Base-by-base conservation (phyloP, 2,113 vertebrate genomes). In the Spilogale gracilis region DNA sequence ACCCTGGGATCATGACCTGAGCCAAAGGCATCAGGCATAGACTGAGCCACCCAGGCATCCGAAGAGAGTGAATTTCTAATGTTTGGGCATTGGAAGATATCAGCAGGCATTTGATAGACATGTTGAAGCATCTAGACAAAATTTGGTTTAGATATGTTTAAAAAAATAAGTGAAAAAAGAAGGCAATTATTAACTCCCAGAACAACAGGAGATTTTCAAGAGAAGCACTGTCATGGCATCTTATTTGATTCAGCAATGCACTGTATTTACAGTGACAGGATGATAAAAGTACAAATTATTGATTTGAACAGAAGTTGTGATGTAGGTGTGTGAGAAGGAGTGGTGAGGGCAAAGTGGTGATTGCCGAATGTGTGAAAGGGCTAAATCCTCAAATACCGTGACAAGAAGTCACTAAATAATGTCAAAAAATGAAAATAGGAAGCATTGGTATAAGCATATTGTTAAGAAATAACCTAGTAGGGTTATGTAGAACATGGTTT, bases 261-360 rank as follows among this genome's bases (percentile, higher is more conserved):
- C 23, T 83, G 16, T 94, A 61, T 92, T 96, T 85, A 61, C 63
- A 71, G 30, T 45, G 23, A 60, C 74, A 83, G 32, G 67, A 87
- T 96, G 81, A 94, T 30, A 60, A 48, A 96, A 95, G 69, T 16
- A 56, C 17, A 84, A 92, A 90, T 82, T 67, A 73, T 27, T 96
- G 93, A 93, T 61, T 79, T 65, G 65, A 79, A 76, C 32, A 9
- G 76, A 80, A 73, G 6, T 32, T 52, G 13, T 83, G 71, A 83
- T 71, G 48, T 71, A 13, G 32, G 38, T 89, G 18, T 85, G 52
- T 92, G 87, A 52, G 45, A 54, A 58, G 54, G 61, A 88, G 88
- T 65, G n/a, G 52, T 30, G 17, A 93, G 43, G 48, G 12, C 65
- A 61, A 84, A 27, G 43, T 27, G 27, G 32, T 82, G 27, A 21